A percentile compares a stretch with the other conserved stretches of the same genome.
phyloP scores from a whole-genome alignment of 1,140 invertebrate genomes.

The Platyscapa corneri region DNA sequence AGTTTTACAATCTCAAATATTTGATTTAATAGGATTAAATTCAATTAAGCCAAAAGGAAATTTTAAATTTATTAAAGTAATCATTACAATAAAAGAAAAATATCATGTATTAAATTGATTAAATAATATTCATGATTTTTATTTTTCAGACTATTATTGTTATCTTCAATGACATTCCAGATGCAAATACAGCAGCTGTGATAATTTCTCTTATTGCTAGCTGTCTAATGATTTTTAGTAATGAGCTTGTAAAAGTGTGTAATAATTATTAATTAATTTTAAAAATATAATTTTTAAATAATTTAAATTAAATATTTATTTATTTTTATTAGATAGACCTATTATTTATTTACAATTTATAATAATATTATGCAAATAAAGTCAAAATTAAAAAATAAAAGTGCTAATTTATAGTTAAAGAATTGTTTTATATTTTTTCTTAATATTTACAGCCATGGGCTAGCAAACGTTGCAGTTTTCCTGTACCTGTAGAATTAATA shows the following conservation, averaged over 20 bases:
- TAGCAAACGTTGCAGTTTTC: slow-evolving; percentile 83
- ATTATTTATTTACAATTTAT: slow-evolving; percentile 6
- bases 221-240: slow-evolving; percentile 82
- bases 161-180: slow-evolving; percentile 77
- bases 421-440: too few species aligned
- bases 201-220: slow-evolving; percentile 83
- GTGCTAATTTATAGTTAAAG: neutral
- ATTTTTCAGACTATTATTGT: slow-evolving; percentile 81
- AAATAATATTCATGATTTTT: slow-evolving; percentile 50
- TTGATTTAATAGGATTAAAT: slow-evolving; percentile 89
- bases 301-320: neutral
- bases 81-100: slow-evolving; percentile 56
- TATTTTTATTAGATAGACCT: neutral
- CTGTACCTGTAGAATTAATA: slow-evolving; percentile 91
- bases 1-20: slow-evolving; percentile 91
- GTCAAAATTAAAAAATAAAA: neutral
- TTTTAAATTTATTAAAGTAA: slow-evolving; percentile 83
- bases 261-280: slow-evolving; percentile 17
- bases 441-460: slow-evolving; percentile 80
- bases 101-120: neutral
- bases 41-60: slow-evolving; percentile 80
- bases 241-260: slow-evolving; percentile 85
- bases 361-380: neutral
- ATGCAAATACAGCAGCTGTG: slow-evolving; percentile 80
- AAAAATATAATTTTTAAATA: neutral